A percentile compares a stretch with the other conserved stretches of the same genome.
phyloP scores from a whole-genome alignment of 2,888 invertebrate species.

The Geotrupes spiniger region DNA sequence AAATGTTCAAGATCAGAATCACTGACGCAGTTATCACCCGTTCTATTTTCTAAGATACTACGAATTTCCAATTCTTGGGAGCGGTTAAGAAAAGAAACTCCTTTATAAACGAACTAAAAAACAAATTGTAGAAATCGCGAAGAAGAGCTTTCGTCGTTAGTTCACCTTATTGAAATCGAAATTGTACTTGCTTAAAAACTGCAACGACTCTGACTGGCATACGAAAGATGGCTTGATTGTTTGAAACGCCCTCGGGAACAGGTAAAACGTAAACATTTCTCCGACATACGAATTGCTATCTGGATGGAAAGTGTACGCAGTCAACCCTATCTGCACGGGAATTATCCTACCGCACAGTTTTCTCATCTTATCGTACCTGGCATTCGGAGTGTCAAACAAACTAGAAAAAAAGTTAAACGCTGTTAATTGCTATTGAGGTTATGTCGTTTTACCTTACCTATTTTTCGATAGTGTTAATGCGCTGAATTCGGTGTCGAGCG shows the following conservation, averaged over 20 bases:
- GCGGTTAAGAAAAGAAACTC: slow-evolving; percentile 65
- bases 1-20: slow-evolving; percentile 46
- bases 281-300: slow-evolving; percentile 60
- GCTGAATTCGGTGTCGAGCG: slow-evolving; percentile 74
- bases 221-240: slow-evolving; percentile 59
- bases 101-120: slow-evolving; percentile 64
- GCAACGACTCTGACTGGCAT: slow-evolving; percentile 62
- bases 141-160: slow-evolving; percentile 3
- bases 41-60: slow-evolving; percentile 24
- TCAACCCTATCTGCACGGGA: slow-evolving; percentile 68
- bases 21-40: slow-evolving; percentile 31
- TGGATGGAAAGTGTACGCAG: slow-evolving; percentile 60
- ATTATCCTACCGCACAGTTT: slow-evolving; percentile 54
- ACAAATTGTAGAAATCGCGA: slow-evolving; percentile 4
- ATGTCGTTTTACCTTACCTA: slow-evolving; percentile 14
- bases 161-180: slow-evolving; percentile 79
- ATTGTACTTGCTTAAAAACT: slow-evolving; percentile 61
- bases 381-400: slow-evolving; percentile 57
- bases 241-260: slow-evolving; percentile 64
- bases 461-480: slow-evolving; percentile 49
- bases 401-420: slow-evolving; percentile 48
- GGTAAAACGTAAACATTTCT: slow-evolving; percentile 65
- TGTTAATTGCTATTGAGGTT: slow-evolving; percentile 7
- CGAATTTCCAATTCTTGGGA: slow-evolving; percentile 50
- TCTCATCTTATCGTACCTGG: slow-evolving; percentile 56